Conservation (phyloP, 2,888 invertebrate genomes). For the Parelbella ahira region DNA sequence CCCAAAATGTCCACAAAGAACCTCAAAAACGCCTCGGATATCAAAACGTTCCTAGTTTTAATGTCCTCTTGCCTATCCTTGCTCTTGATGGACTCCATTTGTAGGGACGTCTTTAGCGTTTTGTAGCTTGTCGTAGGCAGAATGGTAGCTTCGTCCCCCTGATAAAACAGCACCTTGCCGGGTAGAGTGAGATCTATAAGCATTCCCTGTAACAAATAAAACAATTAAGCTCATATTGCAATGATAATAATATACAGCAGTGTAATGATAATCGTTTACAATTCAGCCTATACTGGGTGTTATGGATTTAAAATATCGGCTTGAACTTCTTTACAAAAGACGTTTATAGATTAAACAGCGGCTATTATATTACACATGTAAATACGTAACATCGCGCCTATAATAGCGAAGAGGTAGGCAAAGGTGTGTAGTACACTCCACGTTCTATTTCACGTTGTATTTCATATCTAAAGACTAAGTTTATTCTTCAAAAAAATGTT, state of each 20-base stretch:
- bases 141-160: constrained; percentile 89
- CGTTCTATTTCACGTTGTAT: too few relatives aligned
- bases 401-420: too few relatives aligned
- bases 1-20: constrained; percentile 89
- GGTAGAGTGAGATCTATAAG: constrained; percentile 84
- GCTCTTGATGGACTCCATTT: constrained; percentile 60
- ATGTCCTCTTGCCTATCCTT: constrained; percentile 59
- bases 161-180: constrained; percentile 81
- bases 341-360: too few relatives aligned
- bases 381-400: too few relatives aligned
- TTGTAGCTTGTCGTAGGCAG: constrained; percentile 85
- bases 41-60: constrained; percentile 84
- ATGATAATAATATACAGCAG: not conserved
- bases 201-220: constrained; percentile 83
- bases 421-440: too few relatives aligned
- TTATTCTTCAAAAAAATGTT: too few relatives aligned
- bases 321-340: too few relatives aligned
- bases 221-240: not conserved
- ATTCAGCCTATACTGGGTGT: too few relatives aligned
- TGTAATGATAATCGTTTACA: not conserved
- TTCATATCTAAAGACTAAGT: too few relatives aligned
- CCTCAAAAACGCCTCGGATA: constrained; percentile 88
- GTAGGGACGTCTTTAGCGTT: constrained; percentile 80
- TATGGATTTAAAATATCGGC: too few relatives aligned
- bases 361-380: too few relatives aligned